These are phyloP conservation scores for Tolmerus cingulatus DNA, from an alignment of 2,888 invertebrate genomes.

Conservation along the genomic window DNA sequence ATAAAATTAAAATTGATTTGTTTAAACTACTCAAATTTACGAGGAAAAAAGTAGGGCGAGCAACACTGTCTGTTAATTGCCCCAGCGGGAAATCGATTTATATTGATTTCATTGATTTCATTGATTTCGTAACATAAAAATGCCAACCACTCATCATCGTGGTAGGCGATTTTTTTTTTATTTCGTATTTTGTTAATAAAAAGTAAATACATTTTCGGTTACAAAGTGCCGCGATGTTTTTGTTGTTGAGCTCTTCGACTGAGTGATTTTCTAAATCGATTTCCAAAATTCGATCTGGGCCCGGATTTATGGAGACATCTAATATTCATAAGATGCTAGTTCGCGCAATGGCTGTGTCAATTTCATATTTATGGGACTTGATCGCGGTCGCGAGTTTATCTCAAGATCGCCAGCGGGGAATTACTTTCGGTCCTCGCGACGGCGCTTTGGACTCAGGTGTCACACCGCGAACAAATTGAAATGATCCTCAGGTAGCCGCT, in stretches of 20 bases:
- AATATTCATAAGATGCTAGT: conserved; percentile 2
- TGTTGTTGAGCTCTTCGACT: background rate
- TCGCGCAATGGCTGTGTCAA: conserved; percentile 15
- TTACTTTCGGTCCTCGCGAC: background rate
- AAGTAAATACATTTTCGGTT: background rate
- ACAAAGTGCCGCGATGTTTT: background rate
- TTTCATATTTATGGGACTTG: background rate
- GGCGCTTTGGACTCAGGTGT: background rate
- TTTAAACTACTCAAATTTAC: background rate
- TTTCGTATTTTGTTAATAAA: background rate
- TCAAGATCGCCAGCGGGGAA: background rate
- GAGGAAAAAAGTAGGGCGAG: background rate
- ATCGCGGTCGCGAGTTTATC: conserved; percentile 4
- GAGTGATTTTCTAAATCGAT: background rate
- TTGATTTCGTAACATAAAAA: background rate
- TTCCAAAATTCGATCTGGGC: background rate
- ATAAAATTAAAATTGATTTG: background rate
- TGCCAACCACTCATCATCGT: background rate
- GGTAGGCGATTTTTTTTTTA: background rate
- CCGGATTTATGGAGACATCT: background rate
- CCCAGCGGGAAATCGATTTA: background rate
- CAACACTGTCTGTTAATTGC: background rate
- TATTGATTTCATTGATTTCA: background rate
- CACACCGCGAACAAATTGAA: conserved; percentile 15
- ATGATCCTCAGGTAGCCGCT: conserved; percentile 21